Percentiles rank a stretch among this genome's conserved stretches.
Conservation (phyloP, 92 coral and sea anemone genomes). For the Zoanthus gigantus region DNA sequence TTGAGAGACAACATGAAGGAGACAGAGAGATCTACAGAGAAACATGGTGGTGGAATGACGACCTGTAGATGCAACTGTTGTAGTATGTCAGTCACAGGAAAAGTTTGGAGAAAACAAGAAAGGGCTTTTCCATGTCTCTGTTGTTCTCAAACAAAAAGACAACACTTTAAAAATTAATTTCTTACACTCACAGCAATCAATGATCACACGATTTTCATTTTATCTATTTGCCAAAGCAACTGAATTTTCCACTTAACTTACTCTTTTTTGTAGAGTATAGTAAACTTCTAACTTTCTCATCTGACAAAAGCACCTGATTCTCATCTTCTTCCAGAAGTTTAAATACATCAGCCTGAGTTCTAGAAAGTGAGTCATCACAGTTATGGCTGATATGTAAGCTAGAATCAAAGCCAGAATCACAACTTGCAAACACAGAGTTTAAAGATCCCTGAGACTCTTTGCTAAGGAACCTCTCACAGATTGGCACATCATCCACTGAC, state of each 20-base stretch:
- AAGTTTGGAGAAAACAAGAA: too few relatives aligned
- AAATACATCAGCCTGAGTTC: slow-evolving; percentile 15
- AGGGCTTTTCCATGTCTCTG: too few relatives aligned
- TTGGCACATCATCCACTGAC: slow-evolving; percentile 54
- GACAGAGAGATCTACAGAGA: neutral
- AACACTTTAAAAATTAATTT: too few relatives aligned
- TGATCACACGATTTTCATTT: too few relatives aligned
- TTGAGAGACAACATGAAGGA: too few relatives aligned
- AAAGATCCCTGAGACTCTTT: neutral
- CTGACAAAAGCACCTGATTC: neutral
- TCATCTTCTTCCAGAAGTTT: slow-evolving; percentile 19
- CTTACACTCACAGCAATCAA: too few relatives aligned
- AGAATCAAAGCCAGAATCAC: slow-evolving; percentile 42
- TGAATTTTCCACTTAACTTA: neutral
- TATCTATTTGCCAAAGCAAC: neutral
- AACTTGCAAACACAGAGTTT: neutral
- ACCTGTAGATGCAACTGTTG: neutral
- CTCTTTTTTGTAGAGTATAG: neutral
- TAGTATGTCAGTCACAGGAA: neutral
- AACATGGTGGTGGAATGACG: neutral
- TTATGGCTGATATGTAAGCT: neutral
- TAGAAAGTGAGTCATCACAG: slow-evolving; percentile 9
- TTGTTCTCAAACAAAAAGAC: too few relatives aligned
- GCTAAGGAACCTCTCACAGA: slow-evolving; percentile 43
- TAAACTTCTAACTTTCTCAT: neutral